Percentiles rank a stretch among this genome's conserved stretches.
phyloP scores from a whole-genome alignment of 1,140 invertebrate species.

The Caerostris darwini region DNA sequence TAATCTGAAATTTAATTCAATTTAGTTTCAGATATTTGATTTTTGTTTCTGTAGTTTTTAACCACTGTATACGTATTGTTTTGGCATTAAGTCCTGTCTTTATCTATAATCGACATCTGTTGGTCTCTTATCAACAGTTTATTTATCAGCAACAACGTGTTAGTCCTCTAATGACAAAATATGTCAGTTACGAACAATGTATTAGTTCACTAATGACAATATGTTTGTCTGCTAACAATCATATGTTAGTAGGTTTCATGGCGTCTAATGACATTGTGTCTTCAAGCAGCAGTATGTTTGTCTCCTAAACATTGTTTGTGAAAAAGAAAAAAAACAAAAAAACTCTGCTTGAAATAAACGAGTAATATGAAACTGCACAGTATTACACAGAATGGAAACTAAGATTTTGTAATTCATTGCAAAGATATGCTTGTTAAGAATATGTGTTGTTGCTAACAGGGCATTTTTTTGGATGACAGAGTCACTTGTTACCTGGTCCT shows the following conservation, averaged over 20 bases:
- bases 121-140: not conserved
- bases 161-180: not conserved
- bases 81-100: not conserved
- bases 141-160: not conserved
- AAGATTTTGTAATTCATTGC: not conserved
- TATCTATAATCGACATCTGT: not conserved
- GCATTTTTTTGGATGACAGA: not conserved
- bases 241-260: not conserved
- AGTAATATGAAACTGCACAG: not conserved
- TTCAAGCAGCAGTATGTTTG: not conserved
- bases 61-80: slow-evolving; percentile 55
- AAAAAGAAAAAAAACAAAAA: not conserved
- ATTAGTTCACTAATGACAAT: not conserved
- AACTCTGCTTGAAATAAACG: not conserved
- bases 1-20: not conserved
- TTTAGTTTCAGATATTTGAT: not conserved
- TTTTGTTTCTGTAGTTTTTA: slow-evolving; percentile 30
- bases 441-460: not conserved
- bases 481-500: not conserved
- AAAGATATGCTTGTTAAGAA: not conserved
- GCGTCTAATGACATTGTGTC: not conserved
- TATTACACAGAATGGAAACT: not conserved
- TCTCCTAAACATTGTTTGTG: not conserved
- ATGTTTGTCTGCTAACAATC: not conserved
- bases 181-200: not conserved